Evolutionary conservation across 1,140 invertebrate genomes (phyloP).

Genomic region (Brachionus calyciflorus): DNA sequence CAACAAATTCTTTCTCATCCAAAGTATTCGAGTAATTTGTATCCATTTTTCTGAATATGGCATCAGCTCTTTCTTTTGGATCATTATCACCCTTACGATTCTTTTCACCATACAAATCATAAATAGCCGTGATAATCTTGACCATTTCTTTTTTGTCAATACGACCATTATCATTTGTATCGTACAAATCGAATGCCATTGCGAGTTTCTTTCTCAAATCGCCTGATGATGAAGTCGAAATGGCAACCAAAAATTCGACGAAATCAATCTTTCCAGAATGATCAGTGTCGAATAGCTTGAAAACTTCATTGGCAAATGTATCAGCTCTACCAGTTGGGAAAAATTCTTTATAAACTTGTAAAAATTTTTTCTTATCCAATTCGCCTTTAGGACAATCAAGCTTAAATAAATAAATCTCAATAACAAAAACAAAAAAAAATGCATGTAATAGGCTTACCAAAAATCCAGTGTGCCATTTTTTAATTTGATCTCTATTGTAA

Average conservation of each 20-base stretch:
- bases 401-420: not conserved
- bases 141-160: slow-evolving; percentile 46
- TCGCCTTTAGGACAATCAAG: slow-evolving; percentile 44
- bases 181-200: slow-evolving; percentile 44
- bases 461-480: slow-evolving; percentile 61
- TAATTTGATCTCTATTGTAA: slow-evolving; percentile 60
- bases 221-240: slow-evolving; percentile 5
- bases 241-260: slow-evolving; percentile 41
- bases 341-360: slow-evolving; percentile 46
- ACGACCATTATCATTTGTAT: slow-evolving; percentile 28
- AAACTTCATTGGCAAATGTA: slow-evolving; percentile 26
- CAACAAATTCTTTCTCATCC: slow-evolving; percentile 28
- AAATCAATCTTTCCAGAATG: slow-evolving; percentile 45
- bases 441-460: slow-evolving; percentile 52
- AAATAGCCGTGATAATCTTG: slow-evolving; percentile 39
- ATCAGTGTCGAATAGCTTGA: slow-evolving; percentile 40
- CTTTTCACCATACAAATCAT: slow-evolving; percentile 42
- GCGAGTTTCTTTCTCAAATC: slow-evolving; percentile 32
- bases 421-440: too few species aligned
- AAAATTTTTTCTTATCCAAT: slow-evolving; percentile 46
- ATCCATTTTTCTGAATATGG: slow-evolving; percentile 43
- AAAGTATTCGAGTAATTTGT: slow-evolving; percentile 35
- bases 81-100: slow-evolving; percentile 39
- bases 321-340: slow-evolving; percentile 45
- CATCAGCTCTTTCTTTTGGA: slow-evolving; percentile 40